phyloP scores from a whole-genome alignment of 2,797 vertebrate genomes.

The Sebastes kiyomatsui region DNA sequence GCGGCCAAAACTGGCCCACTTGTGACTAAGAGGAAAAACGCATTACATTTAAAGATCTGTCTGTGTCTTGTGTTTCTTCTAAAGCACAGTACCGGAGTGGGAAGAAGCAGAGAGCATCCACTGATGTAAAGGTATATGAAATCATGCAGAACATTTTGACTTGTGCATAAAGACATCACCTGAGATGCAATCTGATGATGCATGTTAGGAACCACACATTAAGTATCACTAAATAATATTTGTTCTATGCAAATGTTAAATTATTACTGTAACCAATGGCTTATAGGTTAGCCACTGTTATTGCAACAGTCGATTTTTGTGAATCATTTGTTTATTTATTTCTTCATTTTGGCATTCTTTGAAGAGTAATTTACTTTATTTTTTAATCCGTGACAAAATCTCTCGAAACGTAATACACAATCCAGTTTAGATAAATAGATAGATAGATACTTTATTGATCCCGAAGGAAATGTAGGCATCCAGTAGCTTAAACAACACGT shows the following conservation, averaged over 20 bases:
- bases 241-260: not conserved
- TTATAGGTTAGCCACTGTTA: not conserved
- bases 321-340: not conserved
- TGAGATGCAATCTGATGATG: not conserved
- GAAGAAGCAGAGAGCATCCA: not conserved
- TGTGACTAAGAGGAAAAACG: conserved; percentile 45
- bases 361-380: not conserved
- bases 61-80: conserved; percentile 4
- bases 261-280: no score
- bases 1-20: conserved; percentile 62
- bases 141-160: not conserved
- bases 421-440: no score
- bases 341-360: not conserved
- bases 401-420: no score
- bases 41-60: conserved; percentile 30
- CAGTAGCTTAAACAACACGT: no score
- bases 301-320: not conserved
- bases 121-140: not conserved
- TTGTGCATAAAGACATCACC: not conserved
- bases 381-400: no score
- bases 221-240: not conserved
- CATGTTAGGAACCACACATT: not conserved
- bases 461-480: no score
- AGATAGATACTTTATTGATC: no score
- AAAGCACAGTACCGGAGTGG: not conserved